Base-by-base conservation (phyloP, 35 echinoderm and acorn worm species). In the Hemicentrotus pulcherrimus region DNA sequence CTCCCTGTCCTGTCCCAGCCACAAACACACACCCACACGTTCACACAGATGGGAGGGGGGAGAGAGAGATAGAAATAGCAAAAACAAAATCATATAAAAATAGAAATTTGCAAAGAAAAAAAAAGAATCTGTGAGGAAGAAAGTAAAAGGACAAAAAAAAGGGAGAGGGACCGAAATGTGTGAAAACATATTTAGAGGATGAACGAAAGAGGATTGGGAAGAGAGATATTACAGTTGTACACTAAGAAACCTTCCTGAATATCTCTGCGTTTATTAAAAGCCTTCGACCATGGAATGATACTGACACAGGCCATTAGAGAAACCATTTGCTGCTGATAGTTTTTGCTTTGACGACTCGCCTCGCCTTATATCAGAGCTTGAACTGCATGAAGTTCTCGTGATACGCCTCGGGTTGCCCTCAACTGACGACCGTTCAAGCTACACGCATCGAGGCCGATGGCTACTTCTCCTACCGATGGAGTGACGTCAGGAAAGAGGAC, bases 331-430 rank as follows among this genome's bases (percentile, higher is more conserved):
- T 78, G 65, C 65, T 78, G 65, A 78, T 78, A 78, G 65, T 78
- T 78, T 78, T 78, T 78, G 65, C 65, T 78, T 78, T 78, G 65
- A 78, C 65, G 65, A 78, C 65, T 78, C 65, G 65, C 65, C 65
- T 78, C 65, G 19, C 11, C 50, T 55, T 55, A 55, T 55, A 55
- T 55, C 65, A 78, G 65, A 78, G 65, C 19, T 78, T 78, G 65
- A 78, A 28, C 18, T 78, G 65, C 65, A 22, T 78, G 65, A 78
- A 78, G 65, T 78, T 78, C 65, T n/a, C 22, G 65, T 78, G 65
- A 78, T 78, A 78, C 65, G 65, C 65, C 65, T 78, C 65, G 22
- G 65, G 65, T 78, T 78, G 19, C 65, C 65, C 28, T 78, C 65
- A 18, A 78, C 65, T 78, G 65, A 28, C 22, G 65, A 78, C 65